These are phyloP conservation scores for Hypsopygia costalis DNA, from an alignment of 2,888 invertebrate species.

Conservation along the genomic window DNA sequence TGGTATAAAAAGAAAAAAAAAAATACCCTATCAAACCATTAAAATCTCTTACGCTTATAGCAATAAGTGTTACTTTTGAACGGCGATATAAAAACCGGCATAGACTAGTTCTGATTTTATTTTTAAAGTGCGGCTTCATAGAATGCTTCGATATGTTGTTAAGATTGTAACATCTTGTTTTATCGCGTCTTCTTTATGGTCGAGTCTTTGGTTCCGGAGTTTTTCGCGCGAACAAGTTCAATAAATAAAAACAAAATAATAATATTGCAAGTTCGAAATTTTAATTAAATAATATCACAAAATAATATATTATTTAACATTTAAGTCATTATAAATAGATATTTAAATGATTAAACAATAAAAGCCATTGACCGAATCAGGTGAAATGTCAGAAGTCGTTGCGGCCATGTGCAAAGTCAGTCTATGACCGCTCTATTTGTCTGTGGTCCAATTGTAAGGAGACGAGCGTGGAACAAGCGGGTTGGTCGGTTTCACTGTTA, in stretches of 20 bases:
- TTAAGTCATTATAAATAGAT: background rate
- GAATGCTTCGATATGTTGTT: too few species aligned
- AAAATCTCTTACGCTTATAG: background rate
- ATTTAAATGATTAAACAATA: background rate
- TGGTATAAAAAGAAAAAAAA: conserved; percentile 7
- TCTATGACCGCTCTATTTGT: conserved; percentile 12
- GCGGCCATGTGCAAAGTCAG: conserved; percentile 10
- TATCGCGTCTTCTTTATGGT: too few species aligned
- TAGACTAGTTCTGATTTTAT: background rate
- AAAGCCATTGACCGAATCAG: conserved; percentile 11
- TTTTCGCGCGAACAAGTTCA: too few species aligned
- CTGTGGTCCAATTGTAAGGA: conserved; percentile 7
- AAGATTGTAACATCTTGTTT: too few species aligned
- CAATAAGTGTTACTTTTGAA: conserved; percentile 6
- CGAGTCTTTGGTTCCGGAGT: too few species aligned
- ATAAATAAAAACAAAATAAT: too few species aligned
- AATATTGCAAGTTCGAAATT: too few species aligned
- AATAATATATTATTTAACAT: too few species aligned
- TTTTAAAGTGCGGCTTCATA: background rate
- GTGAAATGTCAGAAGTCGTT: conserved; percentile 19
- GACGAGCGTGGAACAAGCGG: too few species aligned
- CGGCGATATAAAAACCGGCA: too few species aligned
- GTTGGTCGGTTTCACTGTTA: too few species aligned
- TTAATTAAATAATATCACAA: too few species aligned
- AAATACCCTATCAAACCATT: background rate